Evolutionary conservation across 2,797 vertebrate species (phyloP).

Genomic region (Takifugu ocellatus): DNA sequence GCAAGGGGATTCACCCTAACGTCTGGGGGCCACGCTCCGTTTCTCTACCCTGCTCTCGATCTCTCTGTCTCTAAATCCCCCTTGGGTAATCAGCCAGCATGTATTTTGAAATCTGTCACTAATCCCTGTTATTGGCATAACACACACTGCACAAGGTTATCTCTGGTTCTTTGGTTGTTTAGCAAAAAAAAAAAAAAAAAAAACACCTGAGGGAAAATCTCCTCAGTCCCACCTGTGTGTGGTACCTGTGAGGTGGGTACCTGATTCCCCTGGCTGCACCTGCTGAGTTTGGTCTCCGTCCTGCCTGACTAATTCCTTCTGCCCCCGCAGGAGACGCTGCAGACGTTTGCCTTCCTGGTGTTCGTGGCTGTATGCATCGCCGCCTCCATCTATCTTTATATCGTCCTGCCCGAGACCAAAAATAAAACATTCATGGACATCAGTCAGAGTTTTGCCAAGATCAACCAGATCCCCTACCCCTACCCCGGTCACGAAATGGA

Average conservation of each 20-base stretch:
- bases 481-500: conserved; percentile 68
- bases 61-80: conserved; percentile 48
- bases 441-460: conserved; percentile 87
- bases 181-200: neutral
- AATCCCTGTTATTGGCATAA: conserved; percentile 64
- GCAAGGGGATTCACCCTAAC: too few relatives aligned
- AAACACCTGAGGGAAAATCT: conserved; percentile 13
- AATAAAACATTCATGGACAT: conserved; percentile 91
- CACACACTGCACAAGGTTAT: conserved; percentile 46
- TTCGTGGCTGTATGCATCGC: conserved; percentile 81
- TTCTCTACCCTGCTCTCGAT: neutral
- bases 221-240: neutral
- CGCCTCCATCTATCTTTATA: conserved; percentile 80
- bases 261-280: neutral
- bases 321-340: conserved; percentile 76
- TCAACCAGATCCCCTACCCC: conserved; percentile 74
- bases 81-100: conserved; percentile 58
- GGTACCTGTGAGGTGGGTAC: too few relatives aligned
- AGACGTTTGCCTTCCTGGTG: conserved; percentile 86
- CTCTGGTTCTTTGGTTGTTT: conserved; percentile 2
- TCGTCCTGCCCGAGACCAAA: conserved; percentile 93
- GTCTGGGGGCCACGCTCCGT: conserved; percentile 21
- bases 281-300: conserved; percentile 7
- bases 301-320: conserved; percentile 12
- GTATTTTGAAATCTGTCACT: conserved; percentile 62